phyloP scores from a whole-genome alignment of 2,888 invertebrate species.

The Chelonus formosanus region DNA sequence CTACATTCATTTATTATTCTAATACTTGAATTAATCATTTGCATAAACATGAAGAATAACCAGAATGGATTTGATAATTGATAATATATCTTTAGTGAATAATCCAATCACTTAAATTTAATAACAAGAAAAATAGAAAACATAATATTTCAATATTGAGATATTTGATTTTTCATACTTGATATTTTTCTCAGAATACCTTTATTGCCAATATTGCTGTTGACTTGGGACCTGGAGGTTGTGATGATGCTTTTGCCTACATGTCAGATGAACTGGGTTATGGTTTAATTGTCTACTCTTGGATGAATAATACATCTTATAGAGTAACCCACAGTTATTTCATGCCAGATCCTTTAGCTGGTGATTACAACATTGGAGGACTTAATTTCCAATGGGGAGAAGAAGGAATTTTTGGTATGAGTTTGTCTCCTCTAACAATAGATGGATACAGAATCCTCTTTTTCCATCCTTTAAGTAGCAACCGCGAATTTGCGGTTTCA shows the following conservation, averaged over 20 bases:
- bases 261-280: constrained; percentile 85
- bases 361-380: constrained; percentile 81
- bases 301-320: constrained; percentile 81
- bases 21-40: no score
- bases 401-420: constrained; percentile 84
- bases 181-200: constrained; percentile 66
- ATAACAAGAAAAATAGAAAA: no score
- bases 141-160: no score
- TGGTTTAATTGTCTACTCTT: constrained; percentile 82
- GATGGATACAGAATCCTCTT: constrained; percentile 78
- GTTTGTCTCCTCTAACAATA: constrained; percentile 72
- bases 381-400: constrained; percentile 86
- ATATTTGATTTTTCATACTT: not conserved
- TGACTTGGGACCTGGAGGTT: constrained; percentile 75
- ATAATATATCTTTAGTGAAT: no score
- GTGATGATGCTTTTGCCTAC: constrained; percentile 82
- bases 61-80: no score
- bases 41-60: no score
- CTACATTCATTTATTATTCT: no score
- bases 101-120: no score
- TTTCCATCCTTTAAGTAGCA: constrained; percentile 82
- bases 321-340: constrained; percentile 81
- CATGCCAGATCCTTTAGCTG: constrained; percentile 81
- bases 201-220: constrained; percentile 89
- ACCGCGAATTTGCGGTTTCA: constrained; percentile 81